Conservation (phyloP, 2,888 invertebrate species). For the Phyllotreta cruciferae region DNA sequence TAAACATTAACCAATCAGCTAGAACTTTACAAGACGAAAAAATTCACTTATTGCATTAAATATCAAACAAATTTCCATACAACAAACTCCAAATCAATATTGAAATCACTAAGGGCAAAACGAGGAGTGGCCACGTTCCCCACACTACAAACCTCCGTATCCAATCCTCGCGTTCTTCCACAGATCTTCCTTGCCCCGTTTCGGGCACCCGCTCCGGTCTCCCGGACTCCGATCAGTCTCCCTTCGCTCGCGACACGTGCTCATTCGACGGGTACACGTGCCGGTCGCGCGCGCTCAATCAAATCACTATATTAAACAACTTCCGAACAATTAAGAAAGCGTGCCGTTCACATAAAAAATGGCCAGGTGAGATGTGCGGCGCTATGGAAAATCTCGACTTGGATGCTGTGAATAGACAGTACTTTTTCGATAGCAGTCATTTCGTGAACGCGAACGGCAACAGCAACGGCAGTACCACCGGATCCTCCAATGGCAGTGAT, state of each 20-base stretch:
- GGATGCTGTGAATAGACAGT: constrained; percentile 73
- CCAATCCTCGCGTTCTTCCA: constrained; percentile 34
- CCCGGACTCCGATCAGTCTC: constrained; percentile 47
- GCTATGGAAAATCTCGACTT: constrained; percentile 72
- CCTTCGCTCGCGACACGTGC: constrained; percentile 48
- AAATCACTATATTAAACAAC: constrained; percentile 4
- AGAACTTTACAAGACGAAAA: background rate
- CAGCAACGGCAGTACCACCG: constrained; percentile 63
- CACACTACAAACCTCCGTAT: constrained; percentile 42
- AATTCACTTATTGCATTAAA: background rate
- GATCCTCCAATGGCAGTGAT: constrained; percentile 72
- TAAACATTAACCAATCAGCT: no score
- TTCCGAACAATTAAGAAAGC: constrained; percentile 30
- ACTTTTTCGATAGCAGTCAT: constrained; percentile 65
- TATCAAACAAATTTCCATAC: no score
- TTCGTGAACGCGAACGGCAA: constrained; percentile 62
- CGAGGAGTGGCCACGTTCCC: constrained; percentile 39
- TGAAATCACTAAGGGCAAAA: constrained; percentile 11
- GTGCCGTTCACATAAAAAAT: constrained; percentile 11
- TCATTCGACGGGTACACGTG: constrained; percentile 45
- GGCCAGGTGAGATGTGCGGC: constrained; percentile 63
- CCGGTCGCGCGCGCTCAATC: constrained; percentile 32
- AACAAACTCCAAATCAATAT: constrained; percentile 6
- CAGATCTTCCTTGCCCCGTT: constrained; percentile 37
- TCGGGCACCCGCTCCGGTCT: no score